Base-by-base conservation (phyloP, 1,140 invertebrate species). In the Saxidomus purpurata region DNA sequence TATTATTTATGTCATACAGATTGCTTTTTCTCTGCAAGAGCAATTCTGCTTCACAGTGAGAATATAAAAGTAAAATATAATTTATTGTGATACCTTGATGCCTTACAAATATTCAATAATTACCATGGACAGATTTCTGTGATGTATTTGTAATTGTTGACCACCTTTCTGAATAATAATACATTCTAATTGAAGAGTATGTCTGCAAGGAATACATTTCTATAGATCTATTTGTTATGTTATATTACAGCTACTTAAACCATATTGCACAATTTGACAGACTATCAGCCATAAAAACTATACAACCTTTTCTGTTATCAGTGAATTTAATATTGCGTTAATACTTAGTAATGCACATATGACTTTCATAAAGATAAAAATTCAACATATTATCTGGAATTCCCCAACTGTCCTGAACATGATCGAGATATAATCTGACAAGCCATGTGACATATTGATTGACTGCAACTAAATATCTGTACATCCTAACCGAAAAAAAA, bases 331-430 rank as follows among this genome's bases (percentile, higher is more conserved):
- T 63, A 63, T 28, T 63, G 25, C 59, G 8, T 8, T n/a, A 63
- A 63, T 63, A 63, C 59, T 63, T 63, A 4, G 59, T 63, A 25
- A 63, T 63, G 28, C 25, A 63, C 59, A 63, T 63, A 28, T 63
- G n/a, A 63, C 59, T 63, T 63, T n/a, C 59, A 63, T 63, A n/a
- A n/a, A n/a, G 59, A 63, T 28, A 63, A 9, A 25, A 63, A n/a
- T 25, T 63, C 59, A 28, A 28, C 8, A 28, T 63, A 25, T 63
- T 63, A 63, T 63, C 59, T 63, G 8, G n/a, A 63, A 63, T 63
- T 63, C 59, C 25, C 6, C 8, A 8, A 63, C 11, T 63, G 59
- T 63, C 6, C 22, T n/a, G 59, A 63, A 28, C n/a, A 3, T 28
- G 6, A 63, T 63, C 6, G n/a, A 6, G 59, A 63, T 63, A 63